Evolutionary conservation across 2,888 invertebrate genomes (phyloP).

Genomic region (Ichneumoninae sp.): DNA sequence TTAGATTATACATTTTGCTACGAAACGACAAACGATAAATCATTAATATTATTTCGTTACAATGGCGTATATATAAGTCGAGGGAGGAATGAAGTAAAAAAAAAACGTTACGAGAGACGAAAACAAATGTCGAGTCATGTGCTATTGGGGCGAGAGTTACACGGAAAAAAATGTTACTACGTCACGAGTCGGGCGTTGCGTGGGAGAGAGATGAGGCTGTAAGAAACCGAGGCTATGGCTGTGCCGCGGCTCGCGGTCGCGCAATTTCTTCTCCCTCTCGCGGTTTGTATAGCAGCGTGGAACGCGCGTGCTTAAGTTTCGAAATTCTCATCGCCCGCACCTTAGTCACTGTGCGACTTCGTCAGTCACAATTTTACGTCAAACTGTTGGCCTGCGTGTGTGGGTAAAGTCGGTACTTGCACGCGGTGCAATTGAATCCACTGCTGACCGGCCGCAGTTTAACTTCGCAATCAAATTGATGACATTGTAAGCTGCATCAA

Average conservation of each 20-base stretch:
- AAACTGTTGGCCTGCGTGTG: neutral
- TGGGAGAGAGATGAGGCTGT: slow-evolving; percentile 51
- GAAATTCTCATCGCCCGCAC: slow-evolving; percentile 50
- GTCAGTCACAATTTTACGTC: slow-evolving; percentile 2
- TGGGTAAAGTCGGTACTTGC: neutral
- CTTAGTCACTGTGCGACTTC: slow-evolving; percentile 11
- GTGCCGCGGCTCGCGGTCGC: slow-evolving; percentile 31
- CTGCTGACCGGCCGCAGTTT: slow-evolving; percentile 31
- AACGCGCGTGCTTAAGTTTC: slow-evolving; percentile 44
- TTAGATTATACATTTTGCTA: neutral
- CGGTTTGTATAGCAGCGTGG: slow-evolving; percentile 51
- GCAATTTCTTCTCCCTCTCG: slow-evolving; percentile 16
- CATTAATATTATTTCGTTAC: slow-evolving; percentile 13
- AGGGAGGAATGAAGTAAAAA: slow-evolving; percentile 7
- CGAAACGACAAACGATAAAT: slow-evolving; percentile 4
- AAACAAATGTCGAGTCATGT: slow-evolving; percentile 38
- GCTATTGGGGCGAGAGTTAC: slow-evolving; percentile 12
- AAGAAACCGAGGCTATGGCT: slow-evolving; percentile 57
- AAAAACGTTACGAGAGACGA: neutral
- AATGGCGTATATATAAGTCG: neutral
- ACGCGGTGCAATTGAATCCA: slow-evolving; percentile 16
- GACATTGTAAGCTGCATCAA: neutral
- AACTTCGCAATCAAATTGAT: slow-evolving; percentile 42
- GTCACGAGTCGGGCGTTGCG: slow-evolving; percentile 32
- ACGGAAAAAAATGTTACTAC: slow-evolving; percentile 11